These are phyloP conservation scores for Dugesia japonica DNA, from an alignment of 2,888 invertebrate species.

Conservation along the genomic window DNA sequence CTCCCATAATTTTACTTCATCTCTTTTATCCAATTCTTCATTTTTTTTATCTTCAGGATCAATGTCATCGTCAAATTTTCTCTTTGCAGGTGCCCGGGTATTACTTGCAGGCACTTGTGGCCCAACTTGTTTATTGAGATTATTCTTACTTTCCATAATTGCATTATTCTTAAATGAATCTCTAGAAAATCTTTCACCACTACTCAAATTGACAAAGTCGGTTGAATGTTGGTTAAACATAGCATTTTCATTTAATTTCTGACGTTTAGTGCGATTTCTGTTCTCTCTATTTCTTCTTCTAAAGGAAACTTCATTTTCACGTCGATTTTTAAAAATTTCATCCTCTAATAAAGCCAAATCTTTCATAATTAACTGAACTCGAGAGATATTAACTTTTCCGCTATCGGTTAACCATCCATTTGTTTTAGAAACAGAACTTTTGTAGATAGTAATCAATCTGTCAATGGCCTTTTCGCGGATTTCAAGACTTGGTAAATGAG, in stretches of 20 bases:
- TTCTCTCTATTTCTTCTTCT: slow-evolving; percentile 20
- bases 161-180: not conserved
- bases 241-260: not conserved
- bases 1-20: slow-evolving; percentile 56
- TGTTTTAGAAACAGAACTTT: slow-evolving; percentile 52
- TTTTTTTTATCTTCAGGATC: slow-evolving; percentile 30
- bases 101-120: not conserved
- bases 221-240: not conserved
- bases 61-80: not conserved
- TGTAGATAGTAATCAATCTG: slow-evolving; percentile 74
- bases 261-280: not conserved
- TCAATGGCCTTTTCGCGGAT: slow-evolving; percentile 89
- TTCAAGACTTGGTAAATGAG: slow-evolving; percentile 88
- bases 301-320: slow-evolving; percentile 46
- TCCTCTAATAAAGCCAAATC: slow-evolving; percentile 85
- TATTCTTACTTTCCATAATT: not conserved
- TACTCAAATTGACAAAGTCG: not conserved
- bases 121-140: not conserved
- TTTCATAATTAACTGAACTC: slow-evolving; percentile 80
- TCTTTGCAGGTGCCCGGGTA: not conserved
- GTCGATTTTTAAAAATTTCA: slow-evolving; percentile 81
- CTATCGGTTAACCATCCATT: slow-evolving; percentile 71
- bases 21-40: slow-evolving; percentile 26
- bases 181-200: not conserved
- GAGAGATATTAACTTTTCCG: slow-evolving; percentile 74